Evolutionary conservation across 2,888 invertebrate genomes (phyloP), one percentile per base, ranked within the genome.

Genomic region (Noctua fimbriata): DNA sequence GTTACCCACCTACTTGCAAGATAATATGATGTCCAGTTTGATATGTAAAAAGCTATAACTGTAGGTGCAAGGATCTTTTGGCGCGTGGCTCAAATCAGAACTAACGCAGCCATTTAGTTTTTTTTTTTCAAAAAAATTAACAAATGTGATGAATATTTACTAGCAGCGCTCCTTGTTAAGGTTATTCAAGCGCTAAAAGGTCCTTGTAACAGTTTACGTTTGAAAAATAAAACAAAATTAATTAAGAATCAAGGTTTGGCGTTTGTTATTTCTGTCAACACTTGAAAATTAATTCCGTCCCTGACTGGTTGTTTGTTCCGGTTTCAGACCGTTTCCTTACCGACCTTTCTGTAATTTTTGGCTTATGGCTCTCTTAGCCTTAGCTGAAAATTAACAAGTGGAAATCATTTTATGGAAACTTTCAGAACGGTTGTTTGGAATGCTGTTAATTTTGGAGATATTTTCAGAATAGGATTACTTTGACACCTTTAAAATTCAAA

Each of bases 221-320:
- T 14, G 7, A n/a, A 47, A 78, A 79, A 66, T 24, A 55, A 66
- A 78, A 58, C 2, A 2, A n/a, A 41, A 63, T 63, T 4, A 63
- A 73, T 63, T 55, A 12, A 79, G 28, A 65, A 49, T 47, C 36
- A 63, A 44, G 32, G 32, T 18, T 65, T 24, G 6, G 14, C 44
- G 36, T 83, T 83, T 47, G 10, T 41, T 79, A 28, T 66, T 82
- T 65, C 14, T 55, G n/a, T 76, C 75, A 74, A 82, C 52, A 82
- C 32, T 82, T 65, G 36, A 16, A 49, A 63, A 72, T 81, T 44
- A 44, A 71, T 60, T 47, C 16, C 52, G 14, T 36, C 28, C 52
- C 41, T 18, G 21, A 2, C 24, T 16, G 21, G 66, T 32, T 81
- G 81, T 81, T 81, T 52, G 21, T 78, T 81, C 73, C 60, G 21